A percentile compares a stretch with the other conserved stretches of the same genome.
Evolutionary conservation across 2,113 vertebrate genomes (phyloP).

Genomic region (Puma concolor): DNA sequence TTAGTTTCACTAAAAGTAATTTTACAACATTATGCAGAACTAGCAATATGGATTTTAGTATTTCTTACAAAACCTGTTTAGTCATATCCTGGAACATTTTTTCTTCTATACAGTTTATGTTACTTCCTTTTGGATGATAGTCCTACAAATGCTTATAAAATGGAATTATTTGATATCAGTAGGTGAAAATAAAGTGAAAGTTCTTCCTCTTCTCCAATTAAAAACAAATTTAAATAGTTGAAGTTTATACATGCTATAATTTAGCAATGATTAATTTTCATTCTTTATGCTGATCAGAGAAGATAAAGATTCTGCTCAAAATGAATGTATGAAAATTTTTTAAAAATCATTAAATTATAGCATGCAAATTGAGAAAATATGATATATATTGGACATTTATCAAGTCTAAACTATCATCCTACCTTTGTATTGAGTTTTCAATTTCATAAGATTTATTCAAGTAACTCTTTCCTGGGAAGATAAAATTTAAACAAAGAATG

Average conservation of each 20-base stretch:
- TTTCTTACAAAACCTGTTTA: neutral
- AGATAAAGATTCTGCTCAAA: neutral
- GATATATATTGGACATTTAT: neutral
- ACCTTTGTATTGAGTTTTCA: constrained; percentile 29
- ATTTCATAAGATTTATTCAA: constrained; percentile 6
- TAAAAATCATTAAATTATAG: neutral
- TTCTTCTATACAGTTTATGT: neutral
- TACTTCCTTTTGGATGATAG: neutral
- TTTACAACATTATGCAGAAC: neutral
- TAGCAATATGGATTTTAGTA: neutral
- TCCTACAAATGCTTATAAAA: neutral
- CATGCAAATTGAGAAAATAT: neutral
- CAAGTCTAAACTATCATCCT: neutral
- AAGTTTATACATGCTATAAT: neutral
- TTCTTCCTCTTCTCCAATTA: neutral
- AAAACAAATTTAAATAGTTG: neutral
- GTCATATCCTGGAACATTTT: neutral
- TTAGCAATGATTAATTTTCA: constrained; percentile 9
- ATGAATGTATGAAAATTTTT: neutral
- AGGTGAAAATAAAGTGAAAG: neutral
- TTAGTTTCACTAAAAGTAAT: neutral
- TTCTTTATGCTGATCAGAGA: neutral
- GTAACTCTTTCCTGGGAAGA: neutral
- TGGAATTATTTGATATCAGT: neutral
- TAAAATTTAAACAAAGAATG: constrained; percentile 39